Conservation (phyloP, 1,140 invertebrate genomes). For the Drosophila pseudoobscura region DNA sequence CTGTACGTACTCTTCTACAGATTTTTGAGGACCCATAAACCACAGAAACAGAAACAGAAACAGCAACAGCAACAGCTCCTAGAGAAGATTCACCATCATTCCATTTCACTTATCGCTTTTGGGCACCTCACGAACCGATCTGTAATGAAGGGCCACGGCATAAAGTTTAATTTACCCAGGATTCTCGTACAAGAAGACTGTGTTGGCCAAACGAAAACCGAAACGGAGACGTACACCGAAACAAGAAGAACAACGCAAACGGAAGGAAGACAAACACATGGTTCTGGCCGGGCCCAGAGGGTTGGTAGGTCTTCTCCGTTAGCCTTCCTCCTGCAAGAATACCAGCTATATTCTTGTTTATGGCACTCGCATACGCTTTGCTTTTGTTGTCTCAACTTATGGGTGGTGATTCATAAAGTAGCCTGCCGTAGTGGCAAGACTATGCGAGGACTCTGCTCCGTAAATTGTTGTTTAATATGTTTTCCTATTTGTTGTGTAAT, state of each 20-base stretch:
- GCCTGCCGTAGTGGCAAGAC: constrained; percentile 14
- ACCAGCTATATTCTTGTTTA: constrained; percentile 58
- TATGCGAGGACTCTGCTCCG: not conserved
- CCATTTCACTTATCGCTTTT: constrained; percentile 73
- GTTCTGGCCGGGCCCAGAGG: constrained; percentile 17
- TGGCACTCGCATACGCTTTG: constrained; percentile 28
- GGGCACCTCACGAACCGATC: constrained; percentile 60
- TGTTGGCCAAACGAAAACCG: constrained; percentile 33
- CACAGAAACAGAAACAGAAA: not conserved
- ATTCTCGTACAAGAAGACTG: constrained; percentile 12
- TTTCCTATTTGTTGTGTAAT: constrained; percentile 66
- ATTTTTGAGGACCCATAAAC: not conserved
- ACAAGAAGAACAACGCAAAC: not conserved
- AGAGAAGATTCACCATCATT: constrained; percentile 51
- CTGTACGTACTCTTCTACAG: not conserved
- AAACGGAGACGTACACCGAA: not conserved
- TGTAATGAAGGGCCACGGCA: constrained; percentile 61
- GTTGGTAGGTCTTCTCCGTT: constrained; percentile 10
- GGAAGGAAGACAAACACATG: constrained; percentile 46
- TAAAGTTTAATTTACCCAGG: constrained; percentile 70
- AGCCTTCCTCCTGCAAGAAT: constrained; percentile 27
- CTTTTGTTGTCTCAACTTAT: constrained; percentile 1
- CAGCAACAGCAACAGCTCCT: not conserved
- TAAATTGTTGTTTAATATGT: constrained; percentile 79
- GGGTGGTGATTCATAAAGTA: constrained; percentile 59